phyloP scores from a whole-genome alignment of 2,113 vertebrate species.

The Calidris pugnax region DNA sequence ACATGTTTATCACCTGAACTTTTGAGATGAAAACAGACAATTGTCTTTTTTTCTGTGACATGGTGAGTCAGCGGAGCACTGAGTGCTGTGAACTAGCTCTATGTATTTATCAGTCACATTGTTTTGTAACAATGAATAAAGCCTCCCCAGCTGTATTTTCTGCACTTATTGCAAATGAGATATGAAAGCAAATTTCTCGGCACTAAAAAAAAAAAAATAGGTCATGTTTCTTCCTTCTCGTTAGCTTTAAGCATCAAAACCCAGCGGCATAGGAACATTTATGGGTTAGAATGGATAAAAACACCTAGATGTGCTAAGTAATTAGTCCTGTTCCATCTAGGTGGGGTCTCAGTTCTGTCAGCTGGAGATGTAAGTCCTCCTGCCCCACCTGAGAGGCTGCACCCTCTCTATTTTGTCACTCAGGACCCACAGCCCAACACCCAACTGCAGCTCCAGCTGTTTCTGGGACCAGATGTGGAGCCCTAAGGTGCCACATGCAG shows the following conservation, averaged over 20 bases:
- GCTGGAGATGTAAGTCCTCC: background rate
- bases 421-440: background rate
- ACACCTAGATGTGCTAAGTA: background rate
- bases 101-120: background rate
- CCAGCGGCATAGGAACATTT: background rate
- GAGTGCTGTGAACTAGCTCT: background rate
- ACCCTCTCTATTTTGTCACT: background rate
- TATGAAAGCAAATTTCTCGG: background rate
- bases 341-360: background rate
- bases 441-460: rapidly evolving
- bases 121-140: constrained; percentile 23
- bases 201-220: background rate
- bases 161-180: background rate
- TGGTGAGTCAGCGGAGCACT: background rate
- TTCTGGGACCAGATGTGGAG: background rate
- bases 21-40: background rate
- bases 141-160: background rate
- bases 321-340: background rate
- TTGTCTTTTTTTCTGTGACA: background rate
- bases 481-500: rapidly evolving
- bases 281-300: background rate
- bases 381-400: background rate
- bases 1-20: background rate
- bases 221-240: background rate
- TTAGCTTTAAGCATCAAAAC: constrained; percentile 16